These are phyloP conservation scores for Haliclona indistincta DNA, from an alignment of 37 sponge, comb jelly and placozoan species.

Conservation along the genomic window DNA sequence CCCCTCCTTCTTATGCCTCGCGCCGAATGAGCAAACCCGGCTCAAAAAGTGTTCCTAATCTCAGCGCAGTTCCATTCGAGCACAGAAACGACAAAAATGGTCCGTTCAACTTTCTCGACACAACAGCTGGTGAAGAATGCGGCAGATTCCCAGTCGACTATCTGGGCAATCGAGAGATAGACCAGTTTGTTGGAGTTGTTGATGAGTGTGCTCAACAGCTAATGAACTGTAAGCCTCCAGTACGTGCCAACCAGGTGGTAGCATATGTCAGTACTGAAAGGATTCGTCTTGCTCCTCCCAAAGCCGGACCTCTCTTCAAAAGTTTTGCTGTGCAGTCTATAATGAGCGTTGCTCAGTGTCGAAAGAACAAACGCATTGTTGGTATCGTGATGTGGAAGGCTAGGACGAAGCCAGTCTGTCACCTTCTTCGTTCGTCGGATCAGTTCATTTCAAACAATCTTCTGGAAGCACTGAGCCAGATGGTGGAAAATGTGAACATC, in stretches of 20 bases:
- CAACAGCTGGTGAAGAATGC: constrained; percentile 30
- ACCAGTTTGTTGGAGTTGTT: constrained; percentile 22
- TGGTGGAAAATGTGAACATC: constrained; percentile 31
- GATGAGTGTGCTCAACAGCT: constrained; percentile 41
- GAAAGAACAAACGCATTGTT: constrained; percentile 64
- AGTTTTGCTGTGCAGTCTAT: constrained; percentile 66
- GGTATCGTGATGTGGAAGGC: constrained; percentile 55
- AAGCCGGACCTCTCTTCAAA: constrained; percentile 39
- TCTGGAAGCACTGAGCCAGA: constrained; percentile 39
- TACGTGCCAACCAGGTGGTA: constrained; percentile 20
- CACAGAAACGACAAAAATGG: not conserved
- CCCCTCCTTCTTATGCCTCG: not conserved
- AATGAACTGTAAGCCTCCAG: not conserved
- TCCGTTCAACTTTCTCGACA: constrained; percentile 10
- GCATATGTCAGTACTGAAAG: constrained; percentile 53
- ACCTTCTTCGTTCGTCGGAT: constrained; percentile 51
- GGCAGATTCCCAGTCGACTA: constrained; percentile 37
- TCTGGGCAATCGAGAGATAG: constrained; percentile 49
- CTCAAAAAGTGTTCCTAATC: not conserved
- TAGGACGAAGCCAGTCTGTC: constrained; percentile 43
- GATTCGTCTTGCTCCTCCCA: constrained; percentile 57
- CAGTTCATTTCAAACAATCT: constrained; percentile 33
- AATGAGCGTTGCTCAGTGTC: constrained; percentile 31
- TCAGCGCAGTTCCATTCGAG: not conserved
- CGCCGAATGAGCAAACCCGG: not conserved